Conservation (phyloP, 2,113 vertebrate genomes). For the Antennarius striatus region DNA sequence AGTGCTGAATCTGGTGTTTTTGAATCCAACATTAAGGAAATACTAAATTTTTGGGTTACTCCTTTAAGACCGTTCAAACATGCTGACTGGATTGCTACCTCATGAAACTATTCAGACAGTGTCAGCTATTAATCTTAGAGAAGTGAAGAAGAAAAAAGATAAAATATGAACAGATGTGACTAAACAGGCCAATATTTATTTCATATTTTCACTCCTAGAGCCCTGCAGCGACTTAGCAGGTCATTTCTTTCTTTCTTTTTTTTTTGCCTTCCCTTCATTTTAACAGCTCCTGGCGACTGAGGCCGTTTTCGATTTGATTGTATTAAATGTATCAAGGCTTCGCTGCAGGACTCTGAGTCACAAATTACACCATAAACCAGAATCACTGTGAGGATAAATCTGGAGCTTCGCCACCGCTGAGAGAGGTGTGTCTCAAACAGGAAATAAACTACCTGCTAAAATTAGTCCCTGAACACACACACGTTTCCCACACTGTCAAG, state of each 20-base stretch:
- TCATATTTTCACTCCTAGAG: background rate
- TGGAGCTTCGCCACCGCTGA: background rate
- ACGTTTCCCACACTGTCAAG: no score
- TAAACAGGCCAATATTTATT: background rate
- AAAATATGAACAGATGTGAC: background rate
- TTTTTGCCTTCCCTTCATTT: background rate
- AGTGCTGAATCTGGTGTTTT: no score
- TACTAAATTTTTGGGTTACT: no score
- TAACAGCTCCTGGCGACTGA: background rate
- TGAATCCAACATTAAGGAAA: no score
- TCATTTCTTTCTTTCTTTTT: background rate
- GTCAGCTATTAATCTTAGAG: no score
- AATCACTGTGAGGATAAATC: conserved; percentile 1
- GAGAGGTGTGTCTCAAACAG: conserved; percentile 36
- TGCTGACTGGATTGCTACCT: background rate
- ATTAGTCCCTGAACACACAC: conserved; percentile 35
- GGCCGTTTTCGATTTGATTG: conserved; percentile 9
- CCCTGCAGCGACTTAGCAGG: background rate
- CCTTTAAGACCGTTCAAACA: background rate
- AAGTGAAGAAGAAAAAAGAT: background rate
- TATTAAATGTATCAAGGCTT: conserved; percentile 12
- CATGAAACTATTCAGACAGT: background rate
- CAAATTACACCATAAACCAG: conserved; percentile 18
- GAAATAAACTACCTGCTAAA: conserved; percentile 51
- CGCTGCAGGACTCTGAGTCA: conserved; percentile 7